These are phyloP conservation scores for Enteromius mattozi DNA, from an alignment of 2,797 vertebrate species.

Conservation along the genomic window DNA sequence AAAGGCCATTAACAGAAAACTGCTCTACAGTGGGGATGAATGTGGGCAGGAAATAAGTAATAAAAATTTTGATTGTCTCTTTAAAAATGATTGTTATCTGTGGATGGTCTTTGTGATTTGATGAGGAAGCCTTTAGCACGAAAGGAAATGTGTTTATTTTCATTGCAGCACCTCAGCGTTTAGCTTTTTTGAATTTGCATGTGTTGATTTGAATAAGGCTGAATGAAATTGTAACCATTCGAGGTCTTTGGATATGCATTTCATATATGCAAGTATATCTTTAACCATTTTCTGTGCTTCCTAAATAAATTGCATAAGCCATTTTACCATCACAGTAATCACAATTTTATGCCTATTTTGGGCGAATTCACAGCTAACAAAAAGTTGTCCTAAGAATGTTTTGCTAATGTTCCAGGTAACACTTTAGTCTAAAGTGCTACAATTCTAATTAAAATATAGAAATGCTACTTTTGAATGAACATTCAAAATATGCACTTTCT, in stretches of 20 bases:
- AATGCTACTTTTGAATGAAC: too few relatives aligned
- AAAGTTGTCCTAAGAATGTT: too few relatives aligned
- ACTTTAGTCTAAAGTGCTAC: too few relatives aligned
- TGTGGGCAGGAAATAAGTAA: slow-evolving; percentile 40
- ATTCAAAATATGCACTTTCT: too few relatives aligned
- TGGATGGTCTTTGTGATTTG: slow-evolving; percentile 9
- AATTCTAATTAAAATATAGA: too few relatives aligned
- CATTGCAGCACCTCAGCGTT: background rate
- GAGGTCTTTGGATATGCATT: background rate
- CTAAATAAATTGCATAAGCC: background rate
- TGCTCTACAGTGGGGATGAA: slow-evolving; percentile 13
- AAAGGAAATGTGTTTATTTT: background rate
- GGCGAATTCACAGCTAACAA: too few relatives aligned
- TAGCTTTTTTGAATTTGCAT: slow-evolving; percentile 7
- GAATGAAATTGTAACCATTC: background rate
- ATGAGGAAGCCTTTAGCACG: slow-evolving; percentile 5
- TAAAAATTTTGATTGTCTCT: slow-evolving; percentile 41
- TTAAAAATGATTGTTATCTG: background rate
- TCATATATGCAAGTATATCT: background rate
- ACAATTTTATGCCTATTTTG: background rate
- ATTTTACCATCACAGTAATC: background rate
- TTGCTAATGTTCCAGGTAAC: background rate
- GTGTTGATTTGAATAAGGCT: slow-evolving; percentile 2
- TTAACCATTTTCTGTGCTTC: background rate
- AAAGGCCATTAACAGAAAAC: slow-evolving; percentile 52